Evolutionary conservation across 2,797 vertebrate genomes (phyloP).

Genomic region (Melopsittacus undulatus): DNA sequence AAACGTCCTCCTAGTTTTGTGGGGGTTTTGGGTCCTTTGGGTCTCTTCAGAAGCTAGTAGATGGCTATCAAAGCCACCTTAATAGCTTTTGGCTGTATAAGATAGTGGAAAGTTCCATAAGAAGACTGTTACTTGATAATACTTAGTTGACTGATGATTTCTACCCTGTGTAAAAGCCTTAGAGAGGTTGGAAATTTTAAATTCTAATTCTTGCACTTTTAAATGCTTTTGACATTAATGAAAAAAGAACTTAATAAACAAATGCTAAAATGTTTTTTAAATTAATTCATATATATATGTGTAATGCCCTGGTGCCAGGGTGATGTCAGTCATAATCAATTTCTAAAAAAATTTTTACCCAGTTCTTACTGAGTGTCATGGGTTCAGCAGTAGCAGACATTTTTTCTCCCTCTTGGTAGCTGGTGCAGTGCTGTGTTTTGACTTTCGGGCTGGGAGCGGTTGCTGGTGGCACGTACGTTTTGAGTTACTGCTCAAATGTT

Average conservation of each 20-base stretch:
- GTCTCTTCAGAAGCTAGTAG: background rate
- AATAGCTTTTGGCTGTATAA: background rate
- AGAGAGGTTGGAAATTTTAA: constrained; percentile 19
- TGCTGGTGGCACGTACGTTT: no score
- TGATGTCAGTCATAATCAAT: background rate
- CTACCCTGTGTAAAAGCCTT: constrained; percentile 4
- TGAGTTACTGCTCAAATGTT: no score
- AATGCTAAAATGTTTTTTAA: constrained; percentile 26
- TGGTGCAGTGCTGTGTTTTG: no score
- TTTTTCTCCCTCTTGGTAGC: no score
- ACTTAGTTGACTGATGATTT: constrained; percentile 15
- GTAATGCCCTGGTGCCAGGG: background rate
- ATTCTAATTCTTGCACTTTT: constrained; percentile 28
- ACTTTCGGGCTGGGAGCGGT: no score
- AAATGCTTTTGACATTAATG: constrained; percentile 2
- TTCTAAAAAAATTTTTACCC: background rate
- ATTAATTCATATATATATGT: background rate
- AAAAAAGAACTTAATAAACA: constrained; percentile 21
- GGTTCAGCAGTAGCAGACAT: no score
- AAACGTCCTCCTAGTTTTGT: background rate
- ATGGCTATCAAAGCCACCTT: background rate
- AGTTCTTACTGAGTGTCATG: background rate
- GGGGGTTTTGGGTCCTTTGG: background rate
- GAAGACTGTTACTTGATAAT: constrained; percentile 1
- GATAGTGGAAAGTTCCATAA: background rate